Evolutionary conservation across 2,113 vertebrate genomes (phyloP), one percentile per base, ranked within the genome.

Genomic region (Cygnus atratus): DNA sequence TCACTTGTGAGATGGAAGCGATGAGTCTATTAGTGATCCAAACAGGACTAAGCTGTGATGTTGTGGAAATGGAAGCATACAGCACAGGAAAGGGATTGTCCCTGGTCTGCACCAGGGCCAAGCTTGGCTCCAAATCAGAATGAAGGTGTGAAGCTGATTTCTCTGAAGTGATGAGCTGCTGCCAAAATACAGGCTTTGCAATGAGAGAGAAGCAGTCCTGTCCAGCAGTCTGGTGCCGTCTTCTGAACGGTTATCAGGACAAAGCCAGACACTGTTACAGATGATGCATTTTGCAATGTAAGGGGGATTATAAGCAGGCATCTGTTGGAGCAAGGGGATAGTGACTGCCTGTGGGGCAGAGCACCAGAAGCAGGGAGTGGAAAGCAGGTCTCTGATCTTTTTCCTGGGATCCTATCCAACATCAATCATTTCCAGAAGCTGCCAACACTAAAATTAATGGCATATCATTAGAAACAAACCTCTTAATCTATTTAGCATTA

Each of bases 391-490:
- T 92, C 54, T 65, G 55, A 68, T 71, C 19, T 63, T 74, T 92
- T 71, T 14, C 48, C 33, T 0, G 17, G 75, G 52, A 85, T 75
- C 20, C 5, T 8, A 52, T 81, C 39, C 91, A 96, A 74, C 17
- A 77, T 26, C 10, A 77, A 57, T 18, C 43, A 91, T 59, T 96
- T 93, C 26, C 68, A 94, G 84, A 92, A 93, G 89, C 1, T 84
- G 84, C 4, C 75, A 96, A 68, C 11, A 61, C 18, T 93, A 85
- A 90, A 96, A 92, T 75, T 67, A 95, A 87, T 24, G 19, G n/a
- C 33, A 83, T 44, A 66, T 57, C 26, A 85, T 63, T 85, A 91
- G 63, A 92, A 94, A 72, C 3, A 13, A 89, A 79, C 4, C 31
- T 84, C 29, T 91, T 72, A 67, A 92, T 78, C 55, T 93, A 75